Base-by-base conservation (phyloP, 2,888 invertebrate genomes). In the Caenorhabditis sulstoni region DNA sequence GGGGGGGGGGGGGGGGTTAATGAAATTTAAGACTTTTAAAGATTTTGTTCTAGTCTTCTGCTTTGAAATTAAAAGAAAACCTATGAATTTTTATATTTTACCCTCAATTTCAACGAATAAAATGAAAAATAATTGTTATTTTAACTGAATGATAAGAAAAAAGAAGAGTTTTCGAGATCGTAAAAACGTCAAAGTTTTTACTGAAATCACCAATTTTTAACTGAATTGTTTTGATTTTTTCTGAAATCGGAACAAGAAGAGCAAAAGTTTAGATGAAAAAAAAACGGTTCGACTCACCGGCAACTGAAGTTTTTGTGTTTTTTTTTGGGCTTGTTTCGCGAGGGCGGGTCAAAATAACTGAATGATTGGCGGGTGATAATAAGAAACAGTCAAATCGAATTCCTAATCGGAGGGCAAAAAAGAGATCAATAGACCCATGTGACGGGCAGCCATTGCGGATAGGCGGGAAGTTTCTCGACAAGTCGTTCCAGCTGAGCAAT, bases 401-500 rank as follows among this genome's bases (percentile, higher is more conserved):
- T 16, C 14, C 35, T 18, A 62, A 49, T 20, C 18, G 37, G 44
- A 59, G 47, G 7, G 23, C 35, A 50, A 41, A 44, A 49, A 5
- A 12, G 67, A 62, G 66, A 75, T 75, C 77, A 88, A 66, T 90
- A 90, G 55, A 90, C 90, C 90, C 90, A 90, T 37, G 89, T 87
- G 39, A 90, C 89, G n/a, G 90, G 90, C 62, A 90, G 84, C 90
- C 90, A 90, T 83, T 90, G 90, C 39, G 89, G 87, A 82, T 86
- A 87, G 20, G 88, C 88, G 53, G 87, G 89, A 67, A 90, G 82
- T 76, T 90, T 90, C 81, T 91, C 90, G 44, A 89, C 89, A 57
- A 90, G 74, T 47, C 86, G 67, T 61, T 90, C 90, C 55, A 99
- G 92, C 82, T 95, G 94, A 52, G 94, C 94, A 89, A 99, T 96